These are phyloP conservation scores for Cuniculus paca DNA, from an alignment of 2,797 vertebrate genomes.

Conservation along the genomic window DNA sequence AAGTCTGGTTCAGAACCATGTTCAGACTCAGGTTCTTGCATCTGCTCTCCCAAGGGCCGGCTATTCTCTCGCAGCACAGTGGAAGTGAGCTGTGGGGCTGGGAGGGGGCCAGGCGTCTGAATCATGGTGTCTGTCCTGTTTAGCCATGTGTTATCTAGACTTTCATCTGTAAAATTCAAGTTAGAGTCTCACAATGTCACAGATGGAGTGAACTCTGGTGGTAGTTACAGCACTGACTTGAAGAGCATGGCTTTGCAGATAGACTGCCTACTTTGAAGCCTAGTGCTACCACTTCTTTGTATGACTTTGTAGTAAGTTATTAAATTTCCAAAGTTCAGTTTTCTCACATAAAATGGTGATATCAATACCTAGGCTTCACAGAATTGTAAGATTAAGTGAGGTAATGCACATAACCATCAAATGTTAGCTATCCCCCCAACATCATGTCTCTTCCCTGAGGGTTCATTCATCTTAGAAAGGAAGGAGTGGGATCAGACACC, in stretches of 20 bases:
- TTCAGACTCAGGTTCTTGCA: constrained; percentile 98
- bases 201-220: not conserved
- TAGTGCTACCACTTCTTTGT: not conserved
- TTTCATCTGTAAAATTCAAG: constrained; percentile 92
- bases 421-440: constrained; percentile 3
- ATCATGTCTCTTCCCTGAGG: constrained; percentile 15
- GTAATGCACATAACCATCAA: not conserved
- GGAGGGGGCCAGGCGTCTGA: constrained; percentile 96
- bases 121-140: constrained; percentile 96
- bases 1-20: constrained; percentile 98
- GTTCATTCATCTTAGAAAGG: not conserved
- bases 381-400: constrained; percentile 49
- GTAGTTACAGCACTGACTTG: not conserved
- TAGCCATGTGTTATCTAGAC: constrained; percentile 96
- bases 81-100: constrained; percentile 97
- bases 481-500: not conserved
- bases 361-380: not conserved
- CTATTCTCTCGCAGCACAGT: constrained; percentile 98
- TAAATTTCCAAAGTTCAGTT: constrained; percentile 35
- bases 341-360: constrained; percentile 38
- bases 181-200: constrained; percentile 28
- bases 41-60: constrained; percentile 95
- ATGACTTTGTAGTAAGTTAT: not conserved
- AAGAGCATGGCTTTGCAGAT: constrained; percentile 2
- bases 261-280: constrained; percentile 11